Evolutionary conservation across 2,888 invertebrate genomes (phyloP), one percentile per base, ranked within the genome.

Genomic region (Campoplex nolae): DNA sequence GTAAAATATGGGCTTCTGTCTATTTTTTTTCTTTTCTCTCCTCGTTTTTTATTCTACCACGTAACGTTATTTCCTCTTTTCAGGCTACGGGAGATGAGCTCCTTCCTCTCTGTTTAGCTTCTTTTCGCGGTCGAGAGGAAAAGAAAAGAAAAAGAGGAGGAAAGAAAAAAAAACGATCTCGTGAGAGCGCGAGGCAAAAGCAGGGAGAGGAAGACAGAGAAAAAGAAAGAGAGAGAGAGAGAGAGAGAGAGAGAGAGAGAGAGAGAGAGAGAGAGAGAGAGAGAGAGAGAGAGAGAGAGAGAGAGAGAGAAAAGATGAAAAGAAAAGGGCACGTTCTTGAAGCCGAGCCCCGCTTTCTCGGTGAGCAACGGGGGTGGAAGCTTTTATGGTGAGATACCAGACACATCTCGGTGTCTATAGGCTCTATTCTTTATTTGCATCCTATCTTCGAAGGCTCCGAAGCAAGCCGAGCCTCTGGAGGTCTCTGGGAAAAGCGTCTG

Each of bases 371-470:
- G 77, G 58, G 58, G 32, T 62, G 62, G 71, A 65, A 83, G 86
- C 86, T 86, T 86, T 86, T 86, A 86, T 77, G 83, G 68, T 76
- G 78, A 74, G 74, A 83, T 75, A 67, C 71, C 67, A 74, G 75
- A 70, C 62, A 67, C 73, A 78, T 79, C 84, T 86, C 75, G 18
- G 48, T 62, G 48, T 83, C 58, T 70, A 70, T 79, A 70, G 76
- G 68, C 83, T 48, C 54, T 67, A 38, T 78, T 78, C 79, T 70
- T 79, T 79, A 71, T 68, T 79, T 68, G 56, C 83, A 85, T 65
- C 76, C 81, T 58, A 56, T 71, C 62, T 67, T 65, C 54, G 58
- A 45, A n/a, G 70, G 70, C 54, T 32, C 76, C 78, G 48, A 48
- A 56, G 35, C 51, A 65, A 48, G 74, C 68, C 79, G n/a, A 32